Conservation (phyloP, 2,113 vertebrate genomes). For the Xerus inauris region DNA sequence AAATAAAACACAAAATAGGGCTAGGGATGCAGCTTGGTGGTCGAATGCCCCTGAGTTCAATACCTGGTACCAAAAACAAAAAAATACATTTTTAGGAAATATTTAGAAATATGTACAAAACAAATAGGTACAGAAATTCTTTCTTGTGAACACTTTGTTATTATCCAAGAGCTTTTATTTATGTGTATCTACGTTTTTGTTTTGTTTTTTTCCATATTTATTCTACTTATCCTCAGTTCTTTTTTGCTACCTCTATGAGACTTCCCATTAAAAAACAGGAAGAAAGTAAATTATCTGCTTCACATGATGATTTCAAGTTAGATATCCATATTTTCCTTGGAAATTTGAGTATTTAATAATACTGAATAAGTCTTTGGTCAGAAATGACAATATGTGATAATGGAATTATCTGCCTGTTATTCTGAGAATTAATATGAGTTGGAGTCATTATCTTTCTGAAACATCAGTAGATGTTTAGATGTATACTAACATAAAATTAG, state of each 20-base stretch:
- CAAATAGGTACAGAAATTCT: slow-evolving; percentile 5
- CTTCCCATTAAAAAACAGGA: slow-evolving; percentile 8
- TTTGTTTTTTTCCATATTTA: not conserved
- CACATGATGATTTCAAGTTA: slow-evolving; percentile 31
- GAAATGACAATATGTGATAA: not conserved
- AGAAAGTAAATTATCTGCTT: not conserved
- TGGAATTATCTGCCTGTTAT: slow-evolving; percentile 12
- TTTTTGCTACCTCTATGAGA: slow-evolving; percentile 20
- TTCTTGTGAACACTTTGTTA: not conserved
- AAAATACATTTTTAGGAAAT: not conserved
- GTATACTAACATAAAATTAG: slow-evolving; percentile 32
- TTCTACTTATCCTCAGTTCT: not conserved
- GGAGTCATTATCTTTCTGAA: not conserved
- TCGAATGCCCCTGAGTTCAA: no score
- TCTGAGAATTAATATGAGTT: slow-evolving; percentile 15
- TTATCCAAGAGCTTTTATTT: not conserved
- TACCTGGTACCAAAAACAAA: no score
- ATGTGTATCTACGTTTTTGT: not conserved
- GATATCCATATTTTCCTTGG: not conserved
- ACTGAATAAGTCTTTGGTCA: not conserved
- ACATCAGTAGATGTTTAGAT: not conserved
- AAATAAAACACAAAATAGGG: no score
- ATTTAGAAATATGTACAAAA: not conserved
- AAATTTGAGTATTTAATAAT: slow-evolving; percentile 9
- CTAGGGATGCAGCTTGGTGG: no score